phyloP scores from a whole-genome alignment of 1,140 invertebrate species.

The Dysdera silvatica region DNA sequence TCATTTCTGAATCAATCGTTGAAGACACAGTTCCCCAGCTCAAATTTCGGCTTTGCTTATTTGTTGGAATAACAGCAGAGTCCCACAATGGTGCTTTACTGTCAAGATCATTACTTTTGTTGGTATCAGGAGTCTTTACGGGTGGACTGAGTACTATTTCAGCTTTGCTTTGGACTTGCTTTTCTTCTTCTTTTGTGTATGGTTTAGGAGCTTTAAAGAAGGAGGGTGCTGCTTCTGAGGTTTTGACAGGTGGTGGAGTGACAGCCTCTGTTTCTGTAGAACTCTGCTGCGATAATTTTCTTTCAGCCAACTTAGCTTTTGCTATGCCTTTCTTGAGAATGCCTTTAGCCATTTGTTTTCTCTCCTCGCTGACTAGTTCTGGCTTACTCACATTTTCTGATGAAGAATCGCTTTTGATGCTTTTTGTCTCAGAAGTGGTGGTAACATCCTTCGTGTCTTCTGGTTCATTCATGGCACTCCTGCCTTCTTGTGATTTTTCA shows the following conservation, averaged over 20 bases:
- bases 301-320: slow-evolving; percentile 31
- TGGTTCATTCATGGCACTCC: too few species aligned
- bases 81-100: slow-evolving; percentile 17
- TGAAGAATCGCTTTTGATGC: background rate
- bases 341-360: slow-evolving; percentile 31
- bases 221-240: slow-evolving; percentile 18
- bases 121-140: slow-evolving; percentile 13
- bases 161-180: slow-evolving; percentile 20
- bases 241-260: slow-evolving; percentile 5
- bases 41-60: background rate
- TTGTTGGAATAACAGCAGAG: background rate
- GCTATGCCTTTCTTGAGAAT: slow-evolving; percentile 34
- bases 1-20: slow-evolving; percentile 23
- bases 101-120: slow-evolving; percentile 1
- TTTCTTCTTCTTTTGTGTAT: slow-evolving; percentile 20
- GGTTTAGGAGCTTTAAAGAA: slow-evolving; percentile 28
- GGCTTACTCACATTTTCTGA: background rate
- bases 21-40: slow-evolving; percentile 25
- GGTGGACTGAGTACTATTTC: slow-evolving; percentile 25
- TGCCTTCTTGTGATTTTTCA: too few species aligned
- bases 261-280: slow-evolving; percentile 20
- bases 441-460: background rate
- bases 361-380: slow-evolving; percentile 21
- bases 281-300: slow-evolving; percentile 26
- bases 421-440: background rate